phyloP scores from a whole-genome alignment of 37 sponge, comb jelly and placozoan species.

The Eunapius fragilis region DNA sequence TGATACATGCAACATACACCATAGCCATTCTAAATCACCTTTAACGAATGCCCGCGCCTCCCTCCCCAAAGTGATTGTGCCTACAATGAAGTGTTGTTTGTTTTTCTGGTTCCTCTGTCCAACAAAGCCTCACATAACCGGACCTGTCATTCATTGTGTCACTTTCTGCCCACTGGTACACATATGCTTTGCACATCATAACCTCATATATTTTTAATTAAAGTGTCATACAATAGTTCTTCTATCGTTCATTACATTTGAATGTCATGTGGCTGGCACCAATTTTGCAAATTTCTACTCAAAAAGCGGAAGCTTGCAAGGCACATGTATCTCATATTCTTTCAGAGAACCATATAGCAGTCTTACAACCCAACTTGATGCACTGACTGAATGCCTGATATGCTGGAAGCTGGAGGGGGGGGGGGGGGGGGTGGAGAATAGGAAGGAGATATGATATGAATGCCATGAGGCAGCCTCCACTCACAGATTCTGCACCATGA shows the following conservation, averaged over 20 bases:
- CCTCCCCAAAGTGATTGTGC: neutral
- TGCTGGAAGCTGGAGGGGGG: constrained; percentile 49
- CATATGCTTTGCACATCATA: neutral
- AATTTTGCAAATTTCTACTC: neutral
- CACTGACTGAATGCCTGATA: constrained; percentile 61
- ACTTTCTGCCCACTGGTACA: neutral
- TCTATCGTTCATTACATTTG: neutral
- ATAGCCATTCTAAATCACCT: too few species aligned
- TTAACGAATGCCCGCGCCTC: neutral
- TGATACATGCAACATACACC: too few species aligned
- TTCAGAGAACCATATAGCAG: constrained; percentile 89
- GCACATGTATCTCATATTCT: constrained; percentile 8
- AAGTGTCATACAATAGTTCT: neutral
- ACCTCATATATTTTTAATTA: neutral
- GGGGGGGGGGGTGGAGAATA: neutral
- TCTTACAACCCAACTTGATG: constrained; percentile 75
- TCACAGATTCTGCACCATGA: constrained; percentile 74
- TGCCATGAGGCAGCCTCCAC: neutral
- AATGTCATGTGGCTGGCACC: neutral
- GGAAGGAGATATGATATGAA: too few species aligned
- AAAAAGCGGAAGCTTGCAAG: neutral
- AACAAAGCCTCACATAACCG: neutral
- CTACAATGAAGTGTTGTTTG: neutral
- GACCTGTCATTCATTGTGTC: neutral
- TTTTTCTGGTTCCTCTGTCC: neutral